These are phyloP conservation scores for Oscheius sp. DNA, from an alignment of 2,888 invertebrate species.

Conservation along the genomic window DNA sequence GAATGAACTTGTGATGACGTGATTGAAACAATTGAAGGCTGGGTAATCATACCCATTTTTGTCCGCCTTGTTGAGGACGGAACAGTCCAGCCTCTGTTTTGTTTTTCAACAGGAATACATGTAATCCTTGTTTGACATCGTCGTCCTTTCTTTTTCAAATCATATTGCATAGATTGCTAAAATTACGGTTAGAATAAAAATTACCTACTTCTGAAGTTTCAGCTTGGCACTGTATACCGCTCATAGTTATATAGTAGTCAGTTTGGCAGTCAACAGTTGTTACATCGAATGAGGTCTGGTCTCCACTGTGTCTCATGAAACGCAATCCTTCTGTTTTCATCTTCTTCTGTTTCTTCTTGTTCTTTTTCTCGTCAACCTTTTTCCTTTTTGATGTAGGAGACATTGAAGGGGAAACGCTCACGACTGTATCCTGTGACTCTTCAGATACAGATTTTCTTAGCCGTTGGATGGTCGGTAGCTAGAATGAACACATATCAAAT, in stretches of 20 bases:
- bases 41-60: not conserved
- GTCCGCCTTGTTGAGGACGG: not conserved
- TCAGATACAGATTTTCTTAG: constrained; percentile 44
- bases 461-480: constrained; percentile 22
- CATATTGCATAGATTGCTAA: constrained; percentile 32
- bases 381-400: constrained; percentile 15
- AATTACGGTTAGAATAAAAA: not conserved
- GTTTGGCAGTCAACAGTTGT: constrained; percentile 6
- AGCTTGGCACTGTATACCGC: constrained; percentile 5
- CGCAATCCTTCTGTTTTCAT: constrained; percentile 36
- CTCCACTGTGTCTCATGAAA: constrained; percentile 47
- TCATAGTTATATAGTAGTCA: not conserved
- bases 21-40: not conserved
- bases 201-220: constrained; percentile 11
- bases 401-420: constrained; percentile 34
- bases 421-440: constrained; percentile 46
- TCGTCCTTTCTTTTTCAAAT: constrained; percentile 29
- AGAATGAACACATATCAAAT: not conserved
- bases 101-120: constrained; percentile 28
- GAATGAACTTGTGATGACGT: constrained; percentile 2
- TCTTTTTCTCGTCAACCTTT: constrained; percentile 3
- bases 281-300: constrained; percentile 29
- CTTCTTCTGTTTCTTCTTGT: not conserved
- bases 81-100: not conserved
- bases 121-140: constrained; percentile 51